Base-by-base conservation (phyloP, 2,113 vertebrate genomes). In the Tachuris rubrigastra region DNA sequence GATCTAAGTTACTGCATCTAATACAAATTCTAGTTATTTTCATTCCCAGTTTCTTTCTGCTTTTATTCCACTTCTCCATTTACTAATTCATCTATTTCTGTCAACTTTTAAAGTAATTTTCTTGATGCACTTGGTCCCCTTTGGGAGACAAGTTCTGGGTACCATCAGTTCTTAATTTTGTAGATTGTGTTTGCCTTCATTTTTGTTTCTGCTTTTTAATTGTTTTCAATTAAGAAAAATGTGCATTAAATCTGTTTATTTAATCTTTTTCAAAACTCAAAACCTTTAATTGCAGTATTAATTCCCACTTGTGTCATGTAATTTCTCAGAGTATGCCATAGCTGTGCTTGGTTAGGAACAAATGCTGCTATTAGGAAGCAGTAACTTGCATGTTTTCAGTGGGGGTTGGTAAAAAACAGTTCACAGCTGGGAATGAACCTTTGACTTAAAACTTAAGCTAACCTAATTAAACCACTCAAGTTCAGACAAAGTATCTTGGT, bases 271-370 rank as follows among this genome's bases (percentile, higher is more conserved):
- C 77, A 94, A 90, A 96, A 92, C 59, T 84, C 67, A 82, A 33
- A 95, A 37, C 14, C 83, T 95, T 95, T 95, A 95, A 95, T 87
- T 96, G 91, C 80, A 75, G 42, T 89, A 88, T 84, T 94, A 95
- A 95, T 93, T 97, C 88, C 94, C 83, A 41, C 80, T 86, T 73
- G 59, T 72, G n/a, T 81, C 60, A 16, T 81, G 87, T 58, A 96
- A 95, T 96, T 97, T 95, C 84, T 79, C 94, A 63, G 35, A 77
- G 33, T 44, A 56, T 76, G 44, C 25, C 58, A n/a, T 77, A 60
- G 60, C 78, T 94, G 42, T 85, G 63, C 75, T 94, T 71, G 78
- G 55, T 79, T 41, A 63, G 42, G 71, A 95, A 59, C 52, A 95
- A 93, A 85, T 56, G 49, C 27, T 77, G 16, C 46, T 87, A 47